Evolutionary conservation across 2,113 vertebrate genomes (phyloP).

Genomic region (Montifringilla adamsi): DNA sequence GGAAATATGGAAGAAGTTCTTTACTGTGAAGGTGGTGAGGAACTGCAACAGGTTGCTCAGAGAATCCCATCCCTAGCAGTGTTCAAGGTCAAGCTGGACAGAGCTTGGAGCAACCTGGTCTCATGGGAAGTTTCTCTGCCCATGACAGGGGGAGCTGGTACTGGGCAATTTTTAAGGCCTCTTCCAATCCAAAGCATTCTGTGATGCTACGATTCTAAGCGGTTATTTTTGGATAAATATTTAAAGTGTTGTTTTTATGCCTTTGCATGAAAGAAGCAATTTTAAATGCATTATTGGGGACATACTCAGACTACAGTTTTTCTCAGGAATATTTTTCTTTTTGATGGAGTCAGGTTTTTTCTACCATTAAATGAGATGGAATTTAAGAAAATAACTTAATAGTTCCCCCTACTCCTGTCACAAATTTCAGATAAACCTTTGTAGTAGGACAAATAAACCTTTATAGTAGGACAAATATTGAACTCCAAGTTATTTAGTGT

Average conservation of each 20-base stretch:
- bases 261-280: not conserved
- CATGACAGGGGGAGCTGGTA: rapidly evolving
- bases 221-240: not conserved
- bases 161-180: not conserved
- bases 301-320: not conserved
- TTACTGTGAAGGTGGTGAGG: not conserved
- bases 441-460: not conserved
- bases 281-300: not conserved
- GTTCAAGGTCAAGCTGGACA: not conserved
- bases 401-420: not conserved
- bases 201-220: not conserved
- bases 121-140: not conserved
- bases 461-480: not conserved
- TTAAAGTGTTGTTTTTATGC: not conserved
- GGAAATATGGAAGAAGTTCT: not conserved
- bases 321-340: not conserved
- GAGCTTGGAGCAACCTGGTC: not conserved
- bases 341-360: not conserved
- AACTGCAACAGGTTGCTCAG: not conserved
- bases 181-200: not conserved
- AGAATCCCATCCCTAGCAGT: not conserved
- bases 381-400: not conserved
- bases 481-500: not conserved
- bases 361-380: not conserved
- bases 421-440: not conserved